These are phyloP conservation scores for Campylomormyrus tamandua DNA, from an alignment of 2,113 vertebrate genomes.

Conservation along the genomic window DNA sequence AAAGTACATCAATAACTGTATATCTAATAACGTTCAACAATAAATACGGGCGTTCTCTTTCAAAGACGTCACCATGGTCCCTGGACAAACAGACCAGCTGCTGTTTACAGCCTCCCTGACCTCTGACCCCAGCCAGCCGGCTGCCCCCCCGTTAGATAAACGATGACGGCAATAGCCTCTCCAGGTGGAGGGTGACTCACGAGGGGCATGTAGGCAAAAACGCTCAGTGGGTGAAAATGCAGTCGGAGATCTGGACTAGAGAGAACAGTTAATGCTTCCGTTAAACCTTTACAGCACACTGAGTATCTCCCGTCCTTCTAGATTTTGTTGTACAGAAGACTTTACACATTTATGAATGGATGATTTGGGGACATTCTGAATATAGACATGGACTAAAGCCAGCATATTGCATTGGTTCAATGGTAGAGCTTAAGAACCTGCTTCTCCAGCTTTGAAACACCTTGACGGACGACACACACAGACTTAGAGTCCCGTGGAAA, in stretches of 20 bases:
- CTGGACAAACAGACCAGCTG: neutral
- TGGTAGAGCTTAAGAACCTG: neutral
- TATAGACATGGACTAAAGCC: neutral
- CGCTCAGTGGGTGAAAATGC: neutral
- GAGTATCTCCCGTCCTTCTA: neutral
- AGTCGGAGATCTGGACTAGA: neutral
- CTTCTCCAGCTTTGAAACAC: neutral
- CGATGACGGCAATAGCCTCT: slow-evolving; percentile 9
- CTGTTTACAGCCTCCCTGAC: slow-evolving; percentile 10
- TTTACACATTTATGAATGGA: neutral
- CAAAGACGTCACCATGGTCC: neutral
- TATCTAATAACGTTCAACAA: neutral
- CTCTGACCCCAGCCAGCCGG: neutral
- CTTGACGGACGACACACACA: neutral
- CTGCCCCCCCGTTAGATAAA: neutral
- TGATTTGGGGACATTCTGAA: neutral
- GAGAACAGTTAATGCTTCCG: neutral
- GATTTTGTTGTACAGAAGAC: neutral
- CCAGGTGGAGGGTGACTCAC: neutral
- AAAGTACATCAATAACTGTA: neutral
- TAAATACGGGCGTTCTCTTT: neutral
- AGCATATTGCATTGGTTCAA: neutral
- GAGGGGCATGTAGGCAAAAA: neutral
- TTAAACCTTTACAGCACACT: neutral
- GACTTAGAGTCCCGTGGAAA: neutral